Conservation (phyloP, 2,797 vertebrate genomes). For the Sarcophilus harrisii region DNA sequence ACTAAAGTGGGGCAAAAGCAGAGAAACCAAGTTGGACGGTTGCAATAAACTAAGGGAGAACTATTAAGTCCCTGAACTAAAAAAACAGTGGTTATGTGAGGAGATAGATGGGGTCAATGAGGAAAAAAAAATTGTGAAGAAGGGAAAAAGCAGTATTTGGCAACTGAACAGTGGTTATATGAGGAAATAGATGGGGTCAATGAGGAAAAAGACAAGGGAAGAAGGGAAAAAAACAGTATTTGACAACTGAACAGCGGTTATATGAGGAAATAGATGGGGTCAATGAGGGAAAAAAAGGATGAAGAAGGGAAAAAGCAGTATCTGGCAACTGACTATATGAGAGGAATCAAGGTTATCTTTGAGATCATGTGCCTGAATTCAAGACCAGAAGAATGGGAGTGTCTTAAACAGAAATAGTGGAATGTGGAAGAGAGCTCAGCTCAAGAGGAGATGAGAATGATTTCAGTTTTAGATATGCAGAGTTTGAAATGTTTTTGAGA, state of each 20-base stretch:
- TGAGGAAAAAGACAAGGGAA: not conserved
- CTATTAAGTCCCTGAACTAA: not conserved
- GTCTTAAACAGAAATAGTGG: not conserved
- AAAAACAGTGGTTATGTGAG: not conserved
- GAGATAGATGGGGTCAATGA: not conserved
- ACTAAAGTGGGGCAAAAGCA: not conserved
- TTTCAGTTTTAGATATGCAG: not conserved
- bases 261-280: not conserved
- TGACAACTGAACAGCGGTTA: not conserved
- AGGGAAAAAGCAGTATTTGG: not conserved
- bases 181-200: not conserved
- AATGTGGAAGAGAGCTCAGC: not conserved
- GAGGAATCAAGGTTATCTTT: not conserved
- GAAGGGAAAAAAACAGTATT: too few species aligned
- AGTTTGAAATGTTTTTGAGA: not conserved
- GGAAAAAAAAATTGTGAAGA: not conserved
- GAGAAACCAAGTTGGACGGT: not conserved
- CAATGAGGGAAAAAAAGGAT: not conserved
- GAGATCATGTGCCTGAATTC: not conserved
- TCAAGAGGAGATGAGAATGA: not conserved
- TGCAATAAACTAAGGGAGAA: not conserved
- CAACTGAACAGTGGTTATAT: not conserved
- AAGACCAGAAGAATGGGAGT: not conserved
- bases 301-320: not conserved
- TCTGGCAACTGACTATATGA: not conserved